phyloP scores from a whole-genome alignment of 2,113 vertebrate species.

The Accipiter cooperii region DNA sequence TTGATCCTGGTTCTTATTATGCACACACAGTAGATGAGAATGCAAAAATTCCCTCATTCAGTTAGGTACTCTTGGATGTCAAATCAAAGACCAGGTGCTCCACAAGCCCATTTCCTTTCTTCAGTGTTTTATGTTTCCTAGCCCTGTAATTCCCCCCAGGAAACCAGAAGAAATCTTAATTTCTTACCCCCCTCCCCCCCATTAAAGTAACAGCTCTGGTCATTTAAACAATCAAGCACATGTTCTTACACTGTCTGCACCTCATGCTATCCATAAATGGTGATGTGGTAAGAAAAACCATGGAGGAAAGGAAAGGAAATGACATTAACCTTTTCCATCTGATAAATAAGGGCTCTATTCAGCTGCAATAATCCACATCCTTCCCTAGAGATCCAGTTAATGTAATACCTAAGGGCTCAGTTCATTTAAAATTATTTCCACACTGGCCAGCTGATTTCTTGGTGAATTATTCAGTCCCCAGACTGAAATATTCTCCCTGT shows the following conservation, averaged over 20 bases:
- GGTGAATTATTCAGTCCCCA: conserved; percentile 24
- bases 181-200: not conserved
- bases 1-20: conserved; percentile 39
- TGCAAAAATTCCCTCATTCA: not conserved
- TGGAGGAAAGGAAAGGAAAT: conserved; percentile 55
- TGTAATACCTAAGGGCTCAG: conserved; percentile 55
- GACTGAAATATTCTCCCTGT: not conserved
- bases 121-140: conserved; percentile 60
- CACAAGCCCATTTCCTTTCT: conserved; percentile 52
- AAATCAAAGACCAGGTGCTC: conserved; percentile 64
- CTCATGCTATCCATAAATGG: conserved; percentile 48
- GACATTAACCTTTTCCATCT: conserved; percentile 64
- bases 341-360: conserved; percentile 63
- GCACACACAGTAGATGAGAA: conserved; percentile 21
- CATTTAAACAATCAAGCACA: conserved; percentile 37
- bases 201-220: conserved; percentile 21
- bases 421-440: conserved; percentile 51
- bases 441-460: conserved; percentile 46
- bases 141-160: conserved; percentile 51
- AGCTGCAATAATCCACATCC: conserved; percentile 62
- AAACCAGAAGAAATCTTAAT: conserved; percentile 51
- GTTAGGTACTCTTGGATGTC: conserved; percentile 1
- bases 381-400: conserved; percentile 42
- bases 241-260: conserved; percentile 53
- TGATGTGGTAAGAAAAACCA: conserved; percentile 38